Evolutionary conservation across 1,140 invertebrate genomes (phyloP).

Genomic region (Pectinophora gossypiella): DNA sequence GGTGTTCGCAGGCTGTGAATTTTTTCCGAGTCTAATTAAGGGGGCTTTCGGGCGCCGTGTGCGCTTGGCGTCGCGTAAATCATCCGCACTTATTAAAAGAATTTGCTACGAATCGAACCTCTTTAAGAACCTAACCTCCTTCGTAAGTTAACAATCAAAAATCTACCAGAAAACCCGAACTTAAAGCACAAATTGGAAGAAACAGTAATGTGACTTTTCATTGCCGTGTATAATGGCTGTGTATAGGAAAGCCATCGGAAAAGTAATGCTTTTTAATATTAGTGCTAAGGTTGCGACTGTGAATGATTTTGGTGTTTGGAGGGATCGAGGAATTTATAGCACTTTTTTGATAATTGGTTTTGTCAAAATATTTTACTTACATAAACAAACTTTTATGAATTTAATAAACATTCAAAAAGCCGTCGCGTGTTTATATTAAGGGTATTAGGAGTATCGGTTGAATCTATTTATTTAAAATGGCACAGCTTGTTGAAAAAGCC

Average conservation of each 20-base stretch:
- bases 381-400: too few relatives aligned
- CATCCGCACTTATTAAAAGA: slow-evolving; percentile 59
- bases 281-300: slow-evolving; percentile 21
- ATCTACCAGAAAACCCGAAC: too few relatives aligned
- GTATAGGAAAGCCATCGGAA: slow-evolving; percentile 13
- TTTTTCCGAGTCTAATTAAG: slow-evolving; percentile 52
- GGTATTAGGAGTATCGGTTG: too few relatives aligned
- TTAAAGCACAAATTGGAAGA: background rate
- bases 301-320: slow-evolving; percentile 44
- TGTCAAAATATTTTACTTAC: too few relatives aligned
- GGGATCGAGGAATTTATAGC: slow-evolving; percentile 5
- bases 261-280: slow-evolving; percentile 45
- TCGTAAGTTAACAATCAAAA: slow-evolving; percentile 6
- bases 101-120: slow-evolving; percentile 47
- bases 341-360: too few relatives aligned
- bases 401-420: too few relatives aligned
- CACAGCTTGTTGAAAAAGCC: too few relatives aligned
- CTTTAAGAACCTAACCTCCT: slow-evolving; percentile 31
- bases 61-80: slow-evolving; percentile 54
- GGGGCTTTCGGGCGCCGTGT: slow-evolving; percentile 29
- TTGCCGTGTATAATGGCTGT: background rate
- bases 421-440: too few relatives aligned
- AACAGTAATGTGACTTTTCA: background rate
- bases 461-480: too few relatives aligned
- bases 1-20: slow-evolving; percentile 27